Percentiles rank a stretch among this genome's conserved stretches.
phyloP scores from a whole-genome alignment of 1,140 invertebrate genomes.

The Philopotamus ludificatus region DNA sequence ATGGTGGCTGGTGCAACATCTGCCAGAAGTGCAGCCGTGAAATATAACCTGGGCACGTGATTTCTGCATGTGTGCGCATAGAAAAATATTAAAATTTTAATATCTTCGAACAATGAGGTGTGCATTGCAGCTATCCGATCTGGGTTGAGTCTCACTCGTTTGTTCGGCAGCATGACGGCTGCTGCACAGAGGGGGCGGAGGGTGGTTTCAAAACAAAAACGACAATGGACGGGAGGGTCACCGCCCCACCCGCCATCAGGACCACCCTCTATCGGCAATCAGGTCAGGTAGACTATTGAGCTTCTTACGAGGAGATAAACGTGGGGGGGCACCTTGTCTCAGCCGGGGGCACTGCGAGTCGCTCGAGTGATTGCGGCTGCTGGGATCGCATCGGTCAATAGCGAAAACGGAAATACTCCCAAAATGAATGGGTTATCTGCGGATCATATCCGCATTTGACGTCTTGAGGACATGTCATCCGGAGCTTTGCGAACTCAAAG shows the following conservation, averaged over 20 bases:
- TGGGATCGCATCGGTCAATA: slow-evolving; percentile 28
- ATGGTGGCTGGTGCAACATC: not conserved
- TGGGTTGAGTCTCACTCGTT: slow-evolving; percentile 17
- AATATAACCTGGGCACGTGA: slow-evolving; percentile 11
- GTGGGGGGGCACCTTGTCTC: not conserved
- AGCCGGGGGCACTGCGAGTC: not conserved
- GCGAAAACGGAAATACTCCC: slow-evolving; percentile 21
- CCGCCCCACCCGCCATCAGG: not conserved
- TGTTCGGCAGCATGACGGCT: not conserved
- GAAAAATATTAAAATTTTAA: no score
- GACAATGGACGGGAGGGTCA: slow-evolving; percentile 8
- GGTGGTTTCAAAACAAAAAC: slow-evolving; percentile 27
- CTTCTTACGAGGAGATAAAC: slow-evolving; percentile 35
- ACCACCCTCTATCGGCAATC: slow-evolving; percentile 25
- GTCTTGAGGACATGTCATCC: no score
- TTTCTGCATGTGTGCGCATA: not conserved
- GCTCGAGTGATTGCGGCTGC: slow-evolving; percentile 9
- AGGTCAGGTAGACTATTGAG: slow-evolving; percentile 37
- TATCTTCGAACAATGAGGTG: not conserved
- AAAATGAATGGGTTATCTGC: slow-evolving; percentile 16
- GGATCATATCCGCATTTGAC: not conserved
- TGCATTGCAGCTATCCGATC: slow-evolving; percentile 16
- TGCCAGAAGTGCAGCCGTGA: slow-evolving; percentile 12
- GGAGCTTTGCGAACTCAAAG: no score
- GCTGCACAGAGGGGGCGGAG: not conserved